Evolutionary conservation across 64 coral and sea anemone genomes (phyloP).

Genomic region (Pocillopora damicornis): DNA sequence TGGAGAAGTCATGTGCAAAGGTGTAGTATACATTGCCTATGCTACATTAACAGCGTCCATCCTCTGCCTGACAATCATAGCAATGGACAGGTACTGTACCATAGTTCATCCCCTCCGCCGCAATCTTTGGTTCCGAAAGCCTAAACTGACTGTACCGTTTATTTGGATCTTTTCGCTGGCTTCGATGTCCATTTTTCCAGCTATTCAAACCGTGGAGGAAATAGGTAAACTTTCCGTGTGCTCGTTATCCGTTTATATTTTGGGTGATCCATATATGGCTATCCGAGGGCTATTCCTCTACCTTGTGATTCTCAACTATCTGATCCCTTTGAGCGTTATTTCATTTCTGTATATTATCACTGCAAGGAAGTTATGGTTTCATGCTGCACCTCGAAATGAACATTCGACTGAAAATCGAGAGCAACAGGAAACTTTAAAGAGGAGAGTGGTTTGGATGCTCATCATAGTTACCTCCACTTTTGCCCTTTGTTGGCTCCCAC

Average conservation of each 20-base stretch:
- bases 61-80: background rate
- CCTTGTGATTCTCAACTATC: slow-evolving; percentile 27
- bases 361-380: slow-evolving; percentile 44
- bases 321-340: slow-evolving; percentile 42
- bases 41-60: slow-evolving; percentile 43
- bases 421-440: background rate
- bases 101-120: slow-evolving; percentile 23
- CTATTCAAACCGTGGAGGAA: background rate
- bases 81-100: slow-evolving; percentile 42
- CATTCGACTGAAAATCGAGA: background rate
- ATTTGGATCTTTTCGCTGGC: slow-evolving; percentile 44
- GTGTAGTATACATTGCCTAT: background rate
- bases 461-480: slow-evolving; percentile 37
- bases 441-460: slow-evolving; percentile 48
- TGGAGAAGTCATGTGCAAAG: slow-evolving; percentile 31
- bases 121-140: slow-evolving; percentile 37
- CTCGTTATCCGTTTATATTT: background rate
- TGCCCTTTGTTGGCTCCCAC: slow-evolving; percentile 58
- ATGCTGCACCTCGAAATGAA: slow-evolving; percentile 27
- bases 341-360: slow-evolving; percentile 27
- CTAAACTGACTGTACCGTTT: slow-evolving; percentile 8
- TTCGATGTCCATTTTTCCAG: slow-evolving; percentile 13
- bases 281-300: background rate
- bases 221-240: background rate
- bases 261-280: background rate